Evolutionary conservation across 2,797 vertebrate species (phyloP), one percentile per base, ranked within the genome.

Genomic region (Hyperoplus immaculatus): DNA sequence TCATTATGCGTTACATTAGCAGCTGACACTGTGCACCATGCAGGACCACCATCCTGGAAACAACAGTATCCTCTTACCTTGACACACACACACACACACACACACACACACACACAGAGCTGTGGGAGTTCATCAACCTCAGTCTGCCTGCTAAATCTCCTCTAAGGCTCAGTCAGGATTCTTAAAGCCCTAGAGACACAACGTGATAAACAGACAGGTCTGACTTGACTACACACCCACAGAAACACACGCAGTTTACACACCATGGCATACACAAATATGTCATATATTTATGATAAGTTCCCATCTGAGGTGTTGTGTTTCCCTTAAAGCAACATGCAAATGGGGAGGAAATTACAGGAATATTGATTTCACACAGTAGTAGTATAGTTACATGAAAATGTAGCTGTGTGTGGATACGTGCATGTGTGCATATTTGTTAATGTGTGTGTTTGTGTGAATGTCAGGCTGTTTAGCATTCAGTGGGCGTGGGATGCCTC

Each of bases 1-100:
- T 86, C 80, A 76, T 89, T 87, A 84, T 86, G 72, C 47, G 1
- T 56, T 59, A 62, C 60, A 77, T 85, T 86, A 91, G 80, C 47
- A 72, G 71, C 81, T 84, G 84, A 88, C 70, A 86, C 55, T 45
- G 50, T 75, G 72, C 78, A 70, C 55, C 45, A 46, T 75, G 72
- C 78, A 70, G 64, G 55, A 81, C 72, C 61, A 62, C 76, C 87
- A 68, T 62, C 39, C 60, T 80, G 74, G 55, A 72, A 86, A 58
- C 69, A 70, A 55, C 47, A 18, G 47, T 18, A 68, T 84, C 81
- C 42, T 39, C 55, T 60, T 72, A 83, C 62, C 51, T 60, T 60
- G n/a, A 12, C 6, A 0, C 9, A 18, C 49, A 51, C 72, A 51
- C 50, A 51, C 38, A 67, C 49, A 42, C 50, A 36, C 38, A 50